A percentile compares a stretch with the other conserved stretches of the same genome.
phyloP scores from a whole-genome alignment of 2,888 invertebrate genomes.

The Zelleria hepariella region DNA sequence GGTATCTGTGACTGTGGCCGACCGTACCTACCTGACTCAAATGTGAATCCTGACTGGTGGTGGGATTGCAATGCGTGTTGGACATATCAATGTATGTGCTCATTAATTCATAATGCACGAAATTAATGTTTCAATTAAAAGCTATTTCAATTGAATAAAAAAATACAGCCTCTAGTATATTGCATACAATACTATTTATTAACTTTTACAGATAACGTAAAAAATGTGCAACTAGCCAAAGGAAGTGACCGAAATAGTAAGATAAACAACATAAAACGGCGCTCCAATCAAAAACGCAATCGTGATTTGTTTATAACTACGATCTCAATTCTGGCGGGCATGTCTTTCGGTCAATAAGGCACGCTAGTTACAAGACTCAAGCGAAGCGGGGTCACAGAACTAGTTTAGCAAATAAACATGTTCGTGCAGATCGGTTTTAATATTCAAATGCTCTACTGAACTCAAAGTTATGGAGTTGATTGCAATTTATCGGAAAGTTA shows the following conservation, averaged over 20 bases:
- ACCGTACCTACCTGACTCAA: too few relatives aligned
- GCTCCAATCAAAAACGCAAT: neutral
- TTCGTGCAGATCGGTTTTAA: neutral
- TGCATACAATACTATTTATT: too few relatives aligned
- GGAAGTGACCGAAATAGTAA: neutral
- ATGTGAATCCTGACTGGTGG: too few relatives aligned
- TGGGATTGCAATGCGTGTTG: too few relatives aligned
- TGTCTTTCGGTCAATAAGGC: conserved; percentile 27
- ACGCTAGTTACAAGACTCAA: conserved; percentile 50
- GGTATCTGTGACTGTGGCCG: too few relatives aligned
- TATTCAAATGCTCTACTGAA: conserved; percentile 1
- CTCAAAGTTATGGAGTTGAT: neutral
- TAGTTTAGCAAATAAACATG: conserved; percentile 49
- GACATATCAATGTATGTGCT: too few relatives aligned
- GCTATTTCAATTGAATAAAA: too few relatives aligned
- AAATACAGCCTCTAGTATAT: too few relatives aligned
- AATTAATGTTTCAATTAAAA: too few relatives aligned
- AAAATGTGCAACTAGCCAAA: neutral
- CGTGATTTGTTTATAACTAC: neutral
- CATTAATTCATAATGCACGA: too few relatives aligned
- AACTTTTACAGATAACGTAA: too few relatives aligned
- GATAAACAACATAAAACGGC: neutral
- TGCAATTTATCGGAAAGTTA: neutral
- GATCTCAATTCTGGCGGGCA: neutral
- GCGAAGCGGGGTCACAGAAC: conserved; percentile 66